Percentiles rank a stretch among this genome's conserved stretches.
These are phyloP conservation scores for Brachyrhaphis roseni DNA, from an alignment of 2,797 vertebrate genomes.

Conservation along the genomic window DNA sequence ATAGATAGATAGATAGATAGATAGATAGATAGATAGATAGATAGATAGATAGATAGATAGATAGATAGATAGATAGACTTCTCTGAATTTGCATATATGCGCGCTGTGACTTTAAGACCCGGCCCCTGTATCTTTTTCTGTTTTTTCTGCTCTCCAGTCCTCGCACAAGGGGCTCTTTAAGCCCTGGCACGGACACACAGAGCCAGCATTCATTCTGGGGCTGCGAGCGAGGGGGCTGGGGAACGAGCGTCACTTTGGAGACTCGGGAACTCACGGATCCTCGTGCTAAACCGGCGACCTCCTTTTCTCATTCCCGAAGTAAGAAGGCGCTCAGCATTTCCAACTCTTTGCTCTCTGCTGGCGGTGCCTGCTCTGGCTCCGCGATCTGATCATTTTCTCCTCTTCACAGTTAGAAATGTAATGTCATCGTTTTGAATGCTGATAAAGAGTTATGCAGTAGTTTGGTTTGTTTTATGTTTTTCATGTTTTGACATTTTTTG, in stretches of 20 bases:
- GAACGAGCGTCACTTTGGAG: constrained; percentile 78
- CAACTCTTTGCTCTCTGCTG: constrained; percentile 54
- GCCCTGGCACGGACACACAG: constrained; percentile 78
- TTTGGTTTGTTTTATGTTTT: neutral
- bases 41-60: constrained; percentile 26
- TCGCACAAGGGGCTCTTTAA: constrained; percentile 86
- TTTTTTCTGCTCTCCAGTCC: constrained; percentile 36
- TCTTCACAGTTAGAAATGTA: constrained; percentile 12
- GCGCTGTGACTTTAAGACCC: constrained; percentile 80
- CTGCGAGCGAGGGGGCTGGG: constrained; percentile 78
- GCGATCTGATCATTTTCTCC: constrained; percentile 10
- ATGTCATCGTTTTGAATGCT: neutral
- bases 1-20: constrained; percentile 22
- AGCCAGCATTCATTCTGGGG: constrained; percentile 83
- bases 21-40: constrained; percentile 27
- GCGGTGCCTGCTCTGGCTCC: constrained; percentile 29
- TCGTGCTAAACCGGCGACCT: constrained; percentile 76
- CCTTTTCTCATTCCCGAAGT: constrained; percentile 79
- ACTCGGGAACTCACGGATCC: constrained; percentile 77
- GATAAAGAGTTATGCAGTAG: neutral
- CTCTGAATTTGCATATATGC: constrained; percentile 7
- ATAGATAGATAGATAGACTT: constrained; percentile 12
- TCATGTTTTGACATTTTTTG: neutral
- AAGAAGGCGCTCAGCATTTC: constrained; percentile 75
- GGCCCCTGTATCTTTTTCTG: constrained; percentile 31